Base-by-base conservation (phyloP, 1,140 invertebrate genomes). In the Gonatopus flavifemur region DNA sequence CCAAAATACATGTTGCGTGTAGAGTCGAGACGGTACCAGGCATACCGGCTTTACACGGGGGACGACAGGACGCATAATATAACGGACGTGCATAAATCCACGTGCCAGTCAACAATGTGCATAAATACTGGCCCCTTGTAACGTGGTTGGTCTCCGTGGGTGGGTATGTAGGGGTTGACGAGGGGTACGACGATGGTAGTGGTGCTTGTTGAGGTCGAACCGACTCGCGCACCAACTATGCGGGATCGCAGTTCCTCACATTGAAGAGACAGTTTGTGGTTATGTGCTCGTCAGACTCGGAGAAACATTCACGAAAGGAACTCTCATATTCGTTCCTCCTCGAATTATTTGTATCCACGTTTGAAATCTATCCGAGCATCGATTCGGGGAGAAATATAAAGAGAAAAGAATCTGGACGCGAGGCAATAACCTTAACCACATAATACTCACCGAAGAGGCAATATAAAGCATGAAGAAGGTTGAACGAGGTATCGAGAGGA, bases 71-170 rank as follows among this genome's bases (percentile, higher is more conserved):
- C 71, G 71, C 72, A 76, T 76, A 77, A 76, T 74, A 72, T 69
- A 75, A 76, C 71, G 70, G 74, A 77, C 71, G 74, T 67, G 67
- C 72, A 76, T 78, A 77, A 77, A 76, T 76, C 66, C 64, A 72
- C 48, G 62, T 76, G 74, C 66, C 74, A 77, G 71, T 77, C 76
- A 77, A 76, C 73, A 75, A 77, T 78, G 74, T 74, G 69, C 74
- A 78, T 78, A 77, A 78, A 78, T 78, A 77, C 73, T 73, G 58
- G 59, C 57, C 72, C 64, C 69, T 75, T 67, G 69, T 56, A 67
- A 53, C 59, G 57, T 56, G 65, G 67, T 64, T 61, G 59, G 55
- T 64, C 48, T 44, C 55, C 57, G 42, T 57, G 59, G 49, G 41
- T 48, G 13, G 59, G 45, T 51, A 37, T 20, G 40, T 25, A 28